Percentiles rank a stretch among this genome's conserved stretches.
phyloP scores from a whole-genome alignment of 2,113 vertebrate genomes.

The Hucho hucho region DNA sequence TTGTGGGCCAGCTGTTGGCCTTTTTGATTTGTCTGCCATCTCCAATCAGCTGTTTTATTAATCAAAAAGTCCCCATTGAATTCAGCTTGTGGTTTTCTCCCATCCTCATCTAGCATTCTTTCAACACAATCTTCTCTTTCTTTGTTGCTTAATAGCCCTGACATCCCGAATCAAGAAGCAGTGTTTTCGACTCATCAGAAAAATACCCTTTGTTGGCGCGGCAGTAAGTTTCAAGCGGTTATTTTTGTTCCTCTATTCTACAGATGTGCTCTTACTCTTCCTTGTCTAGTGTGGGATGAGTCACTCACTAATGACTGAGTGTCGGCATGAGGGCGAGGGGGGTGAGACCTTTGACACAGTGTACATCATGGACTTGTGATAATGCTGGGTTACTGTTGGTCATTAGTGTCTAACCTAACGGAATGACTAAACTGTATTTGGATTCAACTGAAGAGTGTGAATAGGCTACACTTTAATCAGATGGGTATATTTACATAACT shows the following conservation, averaged over 20 bases:
- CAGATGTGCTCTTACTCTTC: slow-evolving; percentile 31
- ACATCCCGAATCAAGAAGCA: slow-evolving; percentile 83
- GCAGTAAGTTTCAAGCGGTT: slow-evolving; percentile 75
- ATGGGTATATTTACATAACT: neutral
- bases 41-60: neutral
- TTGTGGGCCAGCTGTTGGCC: neutral
- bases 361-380: slow-evolving; percentile 47
- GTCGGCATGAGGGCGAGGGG: neutral
- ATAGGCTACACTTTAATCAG: neutral
- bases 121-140: slow-evolving; percentile 46
- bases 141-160: slow-evolving; percentile 77
- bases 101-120: slow-evolving; percentile 8
- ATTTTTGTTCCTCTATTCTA: slow-evolving; percentile 41
- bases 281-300: slow-evolving; percentile 44
- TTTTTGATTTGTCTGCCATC: neutral
- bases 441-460: neutral
- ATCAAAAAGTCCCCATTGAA: too few species aligned
- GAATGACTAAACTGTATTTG: neutral
- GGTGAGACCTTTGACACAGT: slow-evolving; percentile 57
- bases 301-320: slow-evolving; percentile 49
- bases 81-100: slow-evolving; percentile 22
- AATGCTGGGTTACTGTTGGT: slow-evolving; percentile 32
- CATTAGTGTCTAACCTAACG: slow-evolving; percentile 17
- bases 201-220: slow-evolving; percentile 81
- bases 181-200: slow-evolving; percentile 84